These are phyloP conservation scores for Vanessa cardui DNA, from an alignment of 2,888 invertebrate genomes.

Conservation along the genomic window DNA sequence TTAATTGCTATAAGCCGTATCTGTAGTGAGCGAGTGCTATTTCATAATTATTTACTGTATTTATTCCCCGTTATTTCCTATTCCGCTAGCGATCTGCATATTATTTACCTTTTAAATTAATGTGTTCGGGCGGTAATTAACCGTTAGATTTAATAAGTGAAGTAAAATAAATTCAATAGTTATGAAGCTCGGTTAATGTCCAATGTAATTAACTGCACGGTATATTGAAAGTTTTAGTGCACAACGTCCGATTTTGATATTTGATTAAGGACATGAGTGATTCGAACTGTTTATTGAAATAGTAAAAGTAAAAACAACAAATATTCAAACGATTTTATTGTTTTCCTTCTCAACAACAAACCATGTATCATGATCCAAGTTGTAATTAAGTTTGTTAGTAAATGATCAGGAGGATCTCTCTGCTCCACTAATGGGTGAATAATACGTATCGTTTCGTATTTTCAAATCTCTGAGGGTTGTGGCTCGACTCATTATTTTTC, in stretches of 20 bases:
- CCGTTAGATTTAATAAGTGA: constrained; percentile 14
- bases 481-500: constrained; percentile 81
- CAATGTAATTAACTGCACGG: background rate
- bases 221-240: constrained; percentile 1
- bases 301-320: background rate
- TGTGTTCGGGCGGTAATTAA: constrained; percentile 8
- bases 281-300: background rate
- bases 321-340: background rate
- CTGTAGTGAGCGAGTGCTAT: constrained; percentile 21
- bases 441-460: constrained; percentile 69
- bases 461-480: constrained; percentile 82
- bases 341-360: constrained; percentile 4
- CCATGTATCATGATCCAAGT: constrained; percentile 40
- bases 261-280: constrained; percentile 9
- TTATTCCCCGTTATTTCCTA: constrained; percentile 25
- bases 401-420: constrained; percentile 61
- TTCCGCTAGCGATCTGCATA: constrained; percentile 20
- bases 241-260: background rate
- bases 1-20: constrained; percentile 38
- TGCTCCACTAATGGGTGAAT: constrained; percentile 57
- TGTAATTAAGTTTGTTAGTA: constrained; percentile 45
- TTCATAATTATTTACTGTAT: constrained; percentile 31
- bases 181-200: background rate
- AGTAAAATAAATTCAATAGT: constrained; percentile 10
- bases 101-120: constrained; percentile 27